Percentiles rank a stretch among this genome's conserved stretches.
These are phyloP conservation scores for Malthinus flaveolus DNA, from an alignment of 2,888 invertebrate species.

Conservation along the genomic window DNA sequence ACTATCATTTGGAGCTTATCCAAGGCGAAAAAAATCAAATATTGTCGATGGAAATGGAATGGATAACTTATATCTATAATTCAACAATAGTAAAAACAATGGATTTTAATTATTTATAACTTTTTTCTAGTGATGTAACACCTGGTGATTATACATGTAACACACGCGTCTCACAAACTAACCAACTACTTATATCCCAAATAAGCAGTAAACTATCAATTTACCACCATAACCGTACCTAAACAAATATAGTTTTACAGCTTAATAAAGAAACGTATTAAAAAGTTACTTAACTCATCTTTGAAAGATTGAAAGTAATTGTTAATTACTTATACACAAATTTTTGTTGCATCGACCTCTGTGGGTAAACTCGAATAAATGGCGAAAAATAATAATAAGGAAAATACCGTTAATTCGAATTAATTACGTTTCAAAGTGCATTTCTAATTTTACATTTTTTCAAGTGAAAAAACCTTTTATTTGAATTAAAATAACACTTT, in stretches of 20 bases:
- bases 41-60: too few relatives aligned
- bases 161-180: conserved; percentile 3
- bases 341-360: too few relatives aligned
- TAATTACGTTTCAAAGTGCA: not conserved
- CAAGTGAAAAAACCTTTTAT: conserved; percentile 5
- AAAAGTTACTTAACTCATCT: conserved; percentile 2
- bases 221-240: conserved; percentile 2
- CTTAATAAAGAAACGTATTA: conserved; percentile 1
- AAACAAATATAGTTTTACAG: conserved; percentile 5
- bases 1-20: too few relatives aligned
- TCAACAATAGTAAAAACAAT: not conserved
- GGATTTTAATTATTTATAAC: not conserved
- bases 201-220: conserved; percentile 4
- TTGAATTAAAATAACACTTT: conserved; percentile 23
- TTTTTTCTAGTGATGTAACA: conserved; percentile 1
- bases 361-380: too few relatives aligned
- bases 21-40: too few relatives aligned
- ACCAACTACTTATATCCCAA: conserved; percentile 1
- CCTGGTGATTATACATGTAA: conserved; percentile 2
- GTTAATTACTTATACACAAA: not conserved
- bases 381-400: too few relatives aligned
- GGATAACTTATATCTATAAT: too few relatives aligned
- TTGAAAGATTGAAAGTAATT: not conserved
- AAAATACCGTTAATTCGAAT: too few relatives aligned
- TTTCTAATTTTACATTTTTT: conserved; percentile 1